Evolutionary conservation across 2,797 vertebrate species (phyloP), one percentile per base, ranked within the genome.

Genomic region (Lindbergichthys nudifrons): DNA sequence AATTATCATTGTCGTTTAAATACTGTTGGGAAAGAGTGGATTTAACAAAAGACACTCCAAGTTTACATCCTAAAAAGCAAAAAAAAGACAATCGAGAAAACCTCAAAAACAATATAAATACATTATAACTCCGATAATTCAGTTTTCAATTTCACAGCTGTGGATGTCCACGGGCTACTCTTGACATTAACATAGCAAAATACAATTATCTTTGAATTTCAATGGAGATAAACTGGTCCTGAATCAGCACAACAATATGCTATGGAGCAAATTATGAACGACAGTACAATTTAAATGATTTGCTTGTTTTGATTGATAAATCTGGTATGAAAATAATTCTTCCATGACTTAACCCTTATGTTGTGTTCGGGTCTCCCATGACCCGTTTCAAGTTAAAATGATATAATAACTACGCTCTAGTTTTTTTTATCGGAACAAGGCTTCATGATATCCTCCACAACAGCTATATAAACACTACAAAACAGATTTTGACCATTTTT

Each of bases 121-220:
- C 18, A 47, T 65, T 48, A n/a, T 12, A 16, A 64, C 36, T 58
- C 52, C 52, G 46, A 70, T 71, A 60, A 74, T 70, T 70, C n/a
- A 26, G 11, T 58, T 60, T 16, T 66, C 36, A 48, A 30, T 64
- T 57, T 78, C 65, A 61, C 53, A 61, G 50, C 43, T 70, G 63
- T 53, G 51, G n/a, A 64, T 81, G 65, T 84, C 87, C 70, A 69
- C 50, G 64, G 81, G 82, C 81, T 53, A 58, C 57, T 43, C 48
- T 39, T 87, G 80, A 81, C 78, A 82, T 88, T 86, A 79, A 43
- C 53, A 67, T 54, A 42, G 32, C 36, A 3, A 21, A 62, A 48
- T 67, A 70, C 59, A 80, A 80, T 82, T 70, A 81, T 65, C 45
- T 73, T 74, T 70, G 43, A 69, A 71, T 86, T 80, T 77, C 39